phyloP scores from a whole-genome alignment of 2,888 invertebrate genomes.

The Rhabditoides inermis region DNA sequence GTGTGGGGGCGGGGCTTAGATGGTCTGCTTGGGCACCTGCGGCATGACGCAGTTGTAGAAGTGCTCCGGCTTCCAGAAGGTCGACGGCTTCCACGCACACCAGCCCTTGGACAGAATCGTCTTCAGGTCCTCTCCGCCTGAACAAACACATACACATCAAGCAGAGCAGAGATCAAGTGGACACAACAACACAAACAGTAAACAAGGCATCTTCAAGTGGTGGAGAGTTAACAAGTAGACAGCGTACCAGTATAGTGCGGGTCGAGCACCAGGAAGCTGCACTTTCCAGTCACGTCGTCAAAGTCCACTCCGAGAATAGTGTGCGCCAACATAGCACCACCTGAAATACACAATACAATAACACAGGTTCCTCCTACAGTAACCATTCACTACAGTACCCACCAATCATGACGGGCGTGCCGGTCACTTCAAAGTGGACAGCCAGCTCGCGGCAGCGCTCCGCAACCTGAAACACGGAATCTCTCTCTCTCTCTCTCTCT shows the following conservation, averaged over 20 bases:
- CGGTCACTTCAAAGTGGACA: constrained; percentile 81
- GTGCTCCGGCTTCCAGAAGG: constrained; percentile 88
- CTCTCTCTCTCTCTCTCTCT: too few species aligned
- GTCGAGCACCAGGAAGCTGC: constrained; percentile 88
- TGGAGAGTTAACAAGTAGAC: constrained; percentile 71
- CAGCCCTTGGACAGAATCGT: constrained; percentile 42
- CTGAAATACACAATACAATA: constrained; percentile 56
- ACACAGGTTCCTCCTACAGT: background rate
- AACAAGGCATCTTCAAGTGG: constrained; percentile 55
- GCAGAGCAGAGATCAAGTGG: background rate
- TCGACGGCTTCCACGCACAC: constrained; percentile 90
- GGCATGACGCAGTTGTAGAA: constrained; percentile 96
- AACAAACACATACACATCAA: background rate
- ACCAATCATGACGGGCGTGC: constrained; percentile 97
- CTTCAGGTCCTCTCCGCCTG: constrained; percentile 30
- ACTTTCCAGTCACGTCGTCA: constrained; percentile 69
- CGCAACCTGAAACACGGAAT: constrained; percentile 48
- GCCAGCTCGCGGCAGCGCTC: constrained; percentile 72
- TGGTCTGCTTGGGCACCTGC: constrained; percentile 54
- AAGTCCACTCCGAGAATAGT: constrained; percentile 91
- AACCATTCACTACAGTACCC: background rate
- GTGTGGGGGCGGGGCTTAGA: constrained; percentile 11
- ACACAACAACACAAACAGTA: background rate
- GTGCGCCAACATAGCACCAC: constrained; percentile 92
- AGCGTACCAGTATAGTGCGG: constrained; percentile 93